Evolutionary conservation across 2,888 invertebrate species (phyloP), one percentile per base, ranked within the genome.

Genomic region (Athripsodes cinereus): DNA sequence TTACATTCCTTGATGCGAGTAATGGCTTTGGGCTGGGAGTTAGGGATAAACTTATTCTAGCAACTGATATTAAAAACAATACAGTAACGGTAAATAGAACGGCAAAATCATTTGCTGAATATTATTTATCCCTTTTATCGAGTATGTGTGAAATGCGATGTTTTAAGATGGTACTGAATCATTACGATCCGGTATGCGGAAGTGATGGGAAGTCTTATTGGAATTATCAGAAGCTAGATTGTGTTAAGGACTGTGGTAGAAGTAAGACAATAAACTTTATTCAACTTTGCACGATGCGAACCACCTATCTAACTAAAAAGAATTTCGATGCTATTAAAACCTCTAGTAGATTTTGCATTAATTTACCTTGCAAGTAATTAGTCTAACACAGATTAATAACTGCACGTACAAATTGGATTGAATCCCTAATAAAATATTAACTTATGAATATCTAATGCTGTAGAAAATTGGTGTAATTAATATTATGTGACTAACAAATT

Each of bases 181-280:
- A 65, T 53, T 65, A 64, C 52, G 64, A 63, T 47, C 65, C 65
- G 0, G 57, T 64, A 2, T 65, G 65, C 46, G 65, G 64, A 21
- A 60, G 60, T 52, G 60, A 65, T 48, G 61, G 62, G 11, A 48
- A 62, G 1, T 65, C 65, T 2, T 65, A 65, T 47, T 50, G 21
- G 6, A 65, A 64, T 47, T 59, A 59, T 18, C 56, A 52, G 3
- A 60, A 58, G 35, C 57, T 64, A 20, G 31, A 22, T 2, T 65
- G 65, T 50, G 64, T 62, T 19, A 35, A 40, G 5, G 34, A 51
- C 11, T 65, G 65, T 35, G 63, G 64, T 26, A 59, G 50, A 62
- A 21, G 64, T 64, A 61, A 62, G 59, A 52, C 21, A 18, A 31
- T 31, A 31, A 31, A 6, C 31, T 31, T 31, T 31, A 11, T n/a